phyloP scores from a whole-genome alignment of 2,113 vertebrate species.

The Rhabdornis inornatus region DNA sequence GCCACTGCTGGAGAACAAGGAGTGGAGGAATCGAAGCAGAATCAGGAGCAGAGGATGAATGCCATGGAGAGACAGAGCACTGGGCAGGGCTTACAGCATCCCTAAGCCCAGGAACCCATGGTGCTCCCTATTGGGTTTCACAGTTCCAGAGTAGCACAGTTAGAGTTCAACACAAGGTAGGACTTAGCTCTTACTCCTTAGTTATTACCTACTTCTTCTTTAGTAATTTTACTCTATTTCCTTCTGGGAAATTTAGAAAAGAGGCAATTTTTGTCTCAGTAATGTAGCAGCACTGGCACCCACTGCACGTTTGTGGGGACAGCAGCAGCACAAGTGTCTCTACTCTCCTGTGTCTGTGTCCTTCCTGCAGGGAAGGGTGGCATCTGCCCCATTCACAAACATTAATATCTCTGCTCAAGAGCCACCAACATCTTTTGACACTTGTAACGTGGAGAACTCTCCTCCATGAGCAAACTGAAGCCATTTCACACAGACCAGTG shows the following conservation, averaged over 20 bases:
- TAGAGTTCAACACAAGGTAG: background rate
- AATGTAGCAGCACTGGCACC: background rate
- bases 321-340: background rate
- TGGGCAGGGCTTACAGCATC: background rate
- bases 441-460: background rate
- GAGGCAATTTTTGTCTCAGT: background rate
- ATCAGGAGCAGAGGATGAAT: background rate
- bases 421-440: background rate
- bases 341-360: background rate
- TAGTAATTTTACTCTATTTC: background rate
- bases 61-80: rapidly evolving
- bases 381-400: background rate
- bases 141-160: background rate
- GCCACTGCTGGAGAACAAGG: rapidly evolving
- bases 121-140: background rate
- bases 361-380: background rate
- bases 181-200: background rate
- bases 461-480: background rate
- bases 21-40: background rate
- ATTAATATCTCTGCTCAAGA: background rate
- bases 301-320: rapidly evolving
- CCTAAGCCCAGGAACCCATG: background rate
- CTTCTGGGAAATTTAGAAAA: background rate
- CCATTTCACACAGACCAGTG: background rate
- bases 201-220: background rate